A percentile compares a stretch with the other conserved stretches of the same genome.
Conservation (phyloP, 2,797 vertebrate species). For the Acropternis orthonyx region DNA sequence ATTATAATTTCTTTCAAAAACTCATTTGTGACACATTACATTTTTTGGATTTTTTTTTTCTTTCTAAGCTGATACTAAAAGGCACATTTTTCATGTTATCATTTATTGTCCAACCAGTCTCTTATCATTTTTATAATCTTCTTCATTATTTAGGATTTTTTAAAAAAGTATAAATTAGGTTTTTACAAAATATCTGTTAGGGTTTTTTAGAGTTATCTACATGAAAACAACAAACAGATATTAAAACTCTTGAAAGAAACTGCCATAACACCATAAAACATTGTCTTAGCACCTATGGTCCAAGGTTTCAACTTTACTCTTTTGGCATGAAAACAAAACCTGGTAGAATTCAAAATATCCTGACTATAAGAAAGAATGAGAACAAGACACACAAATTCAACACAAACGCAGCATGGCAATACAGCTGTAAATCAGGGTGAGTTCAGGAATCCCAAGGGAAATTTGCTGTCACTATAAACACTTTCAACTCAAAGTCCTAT, state of each 20-base stretch:
- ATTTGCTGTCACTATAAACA: neutral
- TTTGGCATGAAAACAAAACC: neutral
- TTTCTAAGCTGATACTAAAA: neutral
- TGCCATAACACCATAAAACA: neutral
- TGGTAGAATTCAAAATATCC: neutral
- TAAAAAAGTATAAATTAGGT: neutral
- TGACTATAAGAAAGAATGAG: neutral
- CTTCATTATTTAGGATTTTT: neutral
- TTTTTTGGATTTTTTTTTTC: neutral
- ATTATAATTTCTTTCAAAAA: neutral
- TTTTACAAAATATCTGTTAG: neutral
- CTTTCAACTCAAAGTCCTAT: neutral
- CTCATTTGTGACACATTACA: neutral
- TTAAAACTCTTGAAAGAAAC: neutral
- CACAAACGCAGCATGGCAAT: accelerated
- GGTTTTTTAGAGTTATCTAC: neutral
- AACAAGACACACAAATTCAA: accelerated
- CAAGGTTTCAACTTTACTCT: neutral
- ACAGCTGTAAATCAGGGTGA: neutral
- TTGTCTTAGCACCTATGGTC: neutral
- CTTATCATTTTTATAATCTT: neutral
- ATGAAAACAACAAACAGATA: neutral
- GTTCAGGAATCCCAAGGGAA: neutral
- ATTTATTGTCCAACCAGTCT: neutral
- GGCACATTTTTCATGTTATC: neutral